A percentile compares a stretch with the other conserved stretches of the same genome.
phyloP scores from a whole-genome alignment of 2,113 vertebrate genomes.

The Pitta sordida region DNA sequence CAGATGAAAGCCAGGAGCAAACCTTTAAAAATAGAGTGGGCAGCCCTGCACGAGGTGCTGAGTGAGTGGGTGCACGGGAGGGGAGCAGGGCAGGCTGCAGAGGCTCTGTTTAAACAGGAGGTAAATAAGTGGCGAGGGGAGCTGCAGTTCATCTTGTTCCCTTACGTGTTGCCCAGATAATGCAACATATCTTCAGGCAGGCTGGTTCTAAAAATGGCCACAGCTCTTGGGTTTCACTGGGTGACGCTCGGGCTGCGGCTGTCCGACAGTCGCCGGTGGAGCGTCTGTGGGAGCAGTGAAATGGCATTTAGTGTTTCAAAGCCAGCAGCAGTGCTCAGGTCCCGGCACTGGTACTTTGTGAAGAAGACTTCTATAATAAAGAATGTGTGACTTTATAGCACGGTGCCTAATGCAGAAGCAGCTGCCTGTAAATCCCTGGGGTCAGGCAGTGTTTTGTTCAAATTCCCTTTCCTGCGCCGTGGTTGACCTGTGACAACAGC shows the following conservation, averaged over 20 bases:
- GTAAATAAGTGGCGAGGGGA: slow-evolving; percentile 40
- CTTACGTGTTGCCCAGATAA: slow-evolving; percentile 46
- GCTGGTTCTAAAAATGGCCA: slow-evolving; percentile 44
- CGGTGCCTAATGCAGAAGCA: background rate
- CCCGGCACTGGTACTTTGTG: background rate
- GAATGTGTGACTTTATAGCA: background rate
- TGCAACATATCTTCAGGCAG: background rate
- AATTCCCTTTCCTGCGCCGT: background rate
- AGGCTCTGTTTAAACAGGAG: slow-evolving; percentile 20
- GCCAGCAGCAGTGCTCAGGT: background rate
- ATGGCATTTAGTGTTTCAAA: background rate
- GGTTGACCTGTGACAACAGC: background rate
- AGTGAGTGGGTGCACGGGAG: background rate
- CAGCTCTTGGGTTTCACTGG: slow-evolving; percentile 41
- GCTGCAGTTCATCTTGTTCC: slow-evolving; percentile 48
- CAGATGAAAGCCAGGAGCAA: slow-evolving; percentile 59
- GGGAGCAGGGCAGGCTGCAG: background rate
- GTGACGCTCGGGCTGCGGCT: background rate
- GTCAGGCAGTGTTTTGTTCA: background rate
- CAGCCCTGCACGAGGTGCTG: background rate
- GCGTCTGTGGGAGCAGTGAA: background rate
- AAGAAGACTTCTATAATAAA: background rate
- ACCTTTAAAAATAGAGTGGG: slow-evolving; percentile 62
- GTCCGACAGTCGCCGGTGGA: background rate
- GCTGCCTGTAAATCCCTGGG: background rate